Base-by-base conservation (phyloP, 2,797 vertebrate genomes). In the Muraenolepis orangiensis region DNA sequence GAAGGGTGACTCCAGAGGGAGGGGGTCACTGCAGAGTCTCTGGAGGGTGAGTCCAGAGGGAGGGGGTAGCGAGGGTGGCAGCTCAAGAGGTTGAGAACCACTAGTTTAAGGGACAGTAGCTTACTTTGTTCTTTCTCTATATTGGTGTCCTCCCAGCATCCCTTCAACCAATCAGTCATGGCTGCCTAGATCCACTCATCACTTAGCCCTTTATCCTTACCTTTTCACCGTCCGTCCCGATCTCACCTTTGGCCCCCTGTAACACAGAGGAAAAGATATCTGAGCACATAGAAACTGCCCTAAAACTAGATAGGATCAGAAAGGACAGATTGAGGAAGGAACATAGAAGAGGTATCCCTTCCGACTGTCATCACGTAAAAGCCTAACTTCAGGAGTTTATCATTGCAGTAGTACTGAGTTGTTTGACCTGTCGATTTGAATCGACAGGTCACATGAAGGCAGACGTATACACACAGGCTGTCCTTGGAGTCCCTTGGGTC, bases 181-280 rank as follows among this genome's bases (percentile, higher is more conserved):
- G 57, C 57, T 23, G 10, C 23, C 11, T 23, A 64, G n/a, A 26
- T 26, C 57, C 57, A n/a, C 32, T 46, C 29, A 34, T 46, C 29
- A 34, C 8, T 46, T 0, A 23, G 7, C 28, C 28, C 34, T 7
- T 70, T 72, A 36, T 5, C 23, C 78, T 88, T 87, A 95, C 94
- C 91, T 85, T 89, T 4, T 83, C 86, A 4, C 94, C 94, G 20
- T 94, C 92, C 32, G 89, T 72, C 76, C 94, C 94, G 0, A 84
- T 88, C 79, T 95, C 94, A 12, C 94, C 94, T 90, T 93, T 93
- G 69, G 89, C 66, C 1, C 94, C 94, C 94, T 96, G 73, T 31
- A 20, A 85, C 29, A 34, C 28, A 82, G 66, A 13, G 23, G 30
- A 64, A 31, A 72, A 64, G 7, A 64, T 26, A 26, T 28, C 57